These are phyloP conservation scores for Philhelius pedissequus DNA, from an alignment of 2,888 invertebrate genomes.

Conservation along the genomic window DNA sequence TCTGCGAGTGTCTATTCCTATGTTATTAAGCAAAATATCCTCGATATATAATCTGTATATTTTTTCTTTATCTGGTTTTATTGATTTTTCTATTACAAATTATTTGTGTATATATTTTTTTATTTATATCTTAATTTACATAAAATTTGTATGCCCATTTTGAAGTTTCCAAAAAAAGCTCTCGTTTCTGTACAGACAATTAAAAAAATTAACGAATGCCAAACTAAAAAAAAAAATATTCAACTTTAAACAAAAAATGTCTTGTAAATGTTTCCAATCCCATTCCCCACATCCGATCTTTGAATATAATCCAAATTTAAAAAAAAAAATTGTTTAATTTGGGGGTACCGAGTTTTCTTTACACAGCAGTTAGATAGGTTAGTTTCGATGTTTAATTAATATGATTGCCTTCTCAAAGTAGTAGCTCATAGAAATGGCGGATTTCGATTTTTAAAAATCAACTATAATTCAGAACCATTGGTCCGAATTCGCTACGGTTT, in stretches of 20 bases:
- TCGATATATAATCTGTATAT: not conserved
- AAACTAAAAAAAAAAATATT: not conserved
- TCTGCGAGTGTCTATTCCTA: not conserved
- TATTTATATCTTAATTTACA: not conserved
- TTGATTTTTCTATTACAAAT: not conserved
- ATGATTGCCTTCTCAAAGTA: no score
- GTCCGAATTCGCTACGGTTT: no score
- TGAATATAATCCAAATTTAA: no score
- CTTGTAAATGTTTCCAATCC: not conserved
- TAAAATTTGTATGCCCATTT: not conserved
- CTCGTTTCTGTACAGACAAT: constrained; percentile 52
- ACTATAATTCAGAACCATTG: no score
- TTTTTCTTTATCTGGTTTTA: not conserved
- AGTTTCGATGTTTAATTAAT: no score
- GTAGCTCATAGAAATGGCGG: no score
- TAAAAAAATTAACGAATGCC: not conserved
- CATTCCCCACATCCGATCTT: not conserved
- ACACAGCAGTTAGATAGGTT: no score
- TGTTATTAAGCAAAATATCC: not conserved
- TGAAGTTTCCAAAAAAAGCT: constrained; percentile 30
- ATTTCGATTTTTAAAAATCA: no score
- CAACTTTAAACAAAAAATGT: not conserved
- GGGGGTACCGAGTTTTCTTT: no score
- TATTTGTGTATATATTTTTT: not conserved
- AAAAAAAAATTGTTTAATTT: no score